phyloP scores from a whole-genome alignment of 2,113 vertebrate genomes.

The Felis catus region DNA sequence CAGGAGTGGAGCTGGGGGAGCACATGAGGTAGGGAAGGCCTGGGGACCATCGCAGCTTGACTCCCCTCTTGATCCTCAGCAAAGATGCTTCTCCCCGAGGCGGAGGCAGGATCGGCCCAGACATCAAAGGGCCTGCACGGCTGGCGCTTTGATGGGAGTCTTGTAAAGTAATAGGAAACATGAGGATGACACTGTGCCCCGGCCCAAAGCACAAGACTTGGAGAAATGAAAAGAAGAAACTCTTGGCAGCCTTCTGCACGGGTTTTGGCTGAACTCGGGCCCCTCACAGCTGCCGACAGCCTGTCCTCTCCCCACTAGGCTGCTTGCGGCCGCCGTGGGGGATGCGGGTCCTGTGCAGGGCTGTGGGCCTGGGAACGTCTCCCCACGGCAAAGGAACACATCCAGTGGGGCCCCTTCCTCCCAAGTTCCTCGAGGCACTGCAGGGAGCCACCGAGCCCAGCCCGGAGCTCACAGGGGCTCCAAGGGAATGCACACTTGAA shows the following conservation, averaged over 20 bases:
- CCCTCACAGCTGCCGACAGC: slow-evolving; percentile 64
- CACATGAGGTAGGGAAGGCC: background rate
- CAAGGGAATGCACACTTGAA: background rate
- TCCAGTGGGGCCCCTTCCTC: background rate
- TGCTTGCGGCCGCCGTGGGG: background rate
- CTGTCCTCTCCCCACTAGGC: slow-evolving; percentile 6
- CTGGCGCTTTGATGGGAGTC: slow-evolving; percentile 68
- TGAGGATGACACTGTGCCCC: slow-evolving; percentile 71
- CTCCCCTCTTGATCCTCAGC: slow-evolving; percentile 24
- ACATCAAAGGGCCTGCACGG: slow-evolving; percentile 74
- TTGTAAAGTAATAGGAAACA: slow-evolving; percentile 75
- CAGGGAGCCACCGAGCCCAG: background rate
- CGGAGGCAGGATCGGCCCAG: slow-evolving; percentile 44
- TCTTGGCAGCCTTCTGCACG: slow-evolving; percentile 62
- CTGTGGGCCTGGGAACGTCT: background rate
- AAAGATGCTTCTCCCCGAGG: slow-evolving; percentile 48
- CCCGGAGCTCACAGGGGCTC: background rate
- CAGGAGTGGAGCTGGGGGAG: background rate
- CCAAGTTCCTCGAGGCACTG: background rate
- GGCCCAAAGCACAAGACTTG: slow-evolving; percentile 40
- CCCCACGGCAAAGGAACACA: background rate
- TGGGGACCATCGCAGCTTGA: slow-evolving; percentile 34
- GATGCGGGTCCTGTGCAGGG: background rate
- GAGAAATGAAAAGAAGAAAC: slow-evolving; percentile 71
- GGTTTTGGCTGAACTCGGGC: slow-evolving; percentile 73